These are phyloP conservation scores for Orycteropus afer DNA, from an alignment of 2,113 vertebrate species.

Conservation along the genomic window DNA sequence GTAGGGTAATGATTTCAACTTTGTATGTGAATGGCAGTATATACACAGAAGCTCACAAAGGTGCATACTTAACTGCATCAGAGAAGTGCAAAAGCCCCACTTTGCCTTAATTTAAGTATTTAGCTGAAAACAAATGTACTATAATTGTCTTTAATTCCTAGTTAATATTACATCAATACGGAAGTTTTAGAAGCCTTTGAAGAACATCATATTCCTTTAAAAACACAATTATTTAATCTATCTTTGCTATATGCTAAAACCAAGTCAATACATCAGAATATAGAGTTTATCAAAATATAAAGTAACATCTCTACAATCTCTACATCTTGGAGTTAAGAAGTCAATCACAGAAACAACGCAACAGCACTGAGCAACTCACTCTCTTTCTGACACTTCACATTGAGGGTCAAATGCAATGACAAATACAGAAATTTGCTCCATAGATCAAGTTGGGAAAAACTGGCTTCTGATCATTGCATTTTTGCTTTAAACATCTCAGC, in stretches of 20 bases:
- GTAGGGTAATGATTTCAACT: slow-evolving; percentile 10
- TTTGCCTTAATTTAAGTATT: neutral
- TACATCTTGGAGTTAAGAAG: slow-evolving; percentile 29
- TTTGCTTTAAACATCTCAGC: neutral
- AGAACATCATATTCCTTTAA: slow-evolving; percentile 74
- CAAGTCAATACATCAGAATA: slow-evolving; percentile 65
- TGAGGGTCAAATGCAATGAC: slow-evolving; percentile 58
- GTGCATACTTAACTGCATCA: neutral
- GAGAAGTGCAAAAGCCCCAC: neutral
- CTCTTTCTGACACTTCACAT: slow-evolving; percentile 22
- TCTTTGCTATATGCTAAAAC: slow-evolving; percentile 51
- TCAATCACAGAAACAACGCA: neutral
- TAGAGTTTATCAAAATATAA: slow-evolving; percentile 45
- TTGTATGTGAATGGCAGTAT: neutral
- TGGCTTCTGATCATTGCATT: neutral
- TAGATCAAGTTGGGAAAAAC: neutral
- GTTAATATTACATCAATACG: slow-evolving; percentile 21
- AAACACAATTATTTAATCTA: slow-evolving; percentile 44
- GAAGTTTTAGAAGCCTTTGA: slow-evolving; percentile 64
- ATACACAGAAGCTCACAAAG: neutral
- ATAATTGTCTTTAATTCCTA: neutral
- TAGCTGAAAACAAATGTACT: slow-evolving; percentile 20
- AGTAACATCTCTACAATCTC: slow-evolving; percentile 40
- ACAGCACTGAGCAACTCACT: neutral
- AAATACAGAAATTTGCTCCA: slow-evolving; percentile 20